phyloP scores from a whole-genome alignment of 2,797 vertebrate genomes.

The Smutsia temminckii region DNA sequence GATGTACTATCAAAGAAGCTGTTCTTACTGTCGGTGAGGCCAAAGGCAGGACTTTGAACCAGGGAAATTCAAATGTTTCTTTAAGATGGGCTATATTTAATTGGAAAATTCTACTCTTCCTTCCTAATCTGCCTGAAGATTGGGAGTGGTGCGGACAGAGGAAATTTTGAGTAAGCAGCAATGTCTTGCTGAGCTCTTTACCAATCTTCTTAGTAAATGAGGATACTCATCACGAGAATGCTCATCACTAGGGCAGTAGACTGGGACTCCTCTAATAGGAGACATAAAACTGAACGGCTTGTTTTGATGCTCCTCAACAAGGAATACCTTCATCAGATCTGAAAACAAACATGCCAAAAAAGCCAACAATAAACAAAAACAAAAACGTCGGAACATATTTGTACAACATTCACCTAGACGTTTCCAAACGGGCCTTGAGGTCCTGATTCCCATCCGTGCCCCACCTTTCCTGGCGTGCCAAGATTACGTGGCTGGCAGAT shows the following conservation, averaged over 20 bases:
- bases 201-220: background rate
- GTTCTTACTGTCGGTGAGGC: background rate
- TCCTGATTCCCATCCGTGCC: background rate
- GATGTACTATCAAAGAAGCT: background rate
- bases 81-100: background rate
- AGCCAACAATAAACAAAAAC: slow-evolving; percentile 17
- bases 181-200: background rate
- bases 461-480: slow-evolving; percentile 41
- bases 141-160: background rate
- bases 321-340: slow-evolving; percentile 7
- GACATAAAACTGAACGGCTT: background rate
- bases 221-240: background rate
- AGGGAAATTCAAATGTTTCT: background rate
- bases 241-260: background rate
- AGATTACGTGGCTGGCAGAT: slow-evolving; percentile 27
- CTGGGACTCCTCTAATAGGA: background rate
- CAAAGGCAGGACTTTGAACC: background rate
- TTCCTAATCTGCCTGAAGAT: background rate
- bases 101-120: background rate
- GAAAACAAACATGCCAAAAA: slow-evolving; percentile 9
- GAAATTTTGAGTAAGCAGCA: background rate
- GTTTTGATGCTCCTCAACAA: slow-evolving; percentile 8
- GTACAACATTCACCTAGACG: background rate
- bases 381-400: slow-evolving; percentile 8
- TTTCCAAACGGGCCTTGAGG: background rate